A percentile compares a stretch with the other conserved stretches of the same genome.
These are phyloP conservation scores for Arenaria interpres DNA, from an alignment of 2,113 vertebrate genomes.

Conservation along the genomic window DNA sequence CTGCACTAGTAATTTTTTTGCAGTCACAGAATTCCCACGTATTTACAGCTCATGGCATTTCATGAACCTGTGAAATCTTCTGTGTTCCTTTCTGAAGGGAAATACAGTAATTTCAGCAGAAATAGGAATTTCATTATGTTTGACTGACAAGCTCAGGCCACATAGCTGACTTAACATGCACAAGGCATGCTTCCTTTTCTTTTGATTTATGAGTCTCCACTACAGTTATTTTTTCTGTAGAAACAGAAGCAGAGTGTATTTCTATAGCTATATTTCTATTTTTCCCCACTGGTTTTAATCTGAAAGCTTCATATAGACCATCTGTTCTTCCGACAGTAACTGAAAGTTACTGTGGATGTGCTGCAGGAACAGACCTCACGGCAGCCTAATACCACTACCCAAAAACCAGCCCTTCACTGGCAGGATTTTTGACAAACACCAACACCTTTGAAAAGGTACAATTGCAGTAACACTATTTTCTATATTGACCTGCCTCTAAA, in stretches of 20 bases:
- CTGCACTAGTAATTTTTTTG: not conserved
- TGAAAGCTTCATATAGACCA: not conserved
- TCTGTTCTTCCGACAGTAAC: not conserved
- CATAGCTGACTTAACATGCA: not conserved
- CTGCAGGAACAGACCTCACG: accelerated
- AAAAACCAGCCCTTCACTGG: not conserved
- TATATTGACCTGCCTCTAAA: not conserved
- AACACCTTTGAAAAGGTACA: not conserved
- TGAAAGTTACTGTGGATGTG: not conserved
- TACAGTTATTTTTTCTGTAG: not conserved
- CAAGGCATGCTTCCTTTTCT: not conserved
- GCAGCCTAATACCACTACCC: not conserved
- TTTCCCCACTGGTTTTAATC: not conserved
- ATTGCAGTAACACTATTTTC: not conserved
- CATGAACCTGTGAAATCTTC: not conserved
- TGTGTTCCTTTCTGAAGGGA: not conserved
- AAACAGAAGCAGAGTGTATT: not conserved
- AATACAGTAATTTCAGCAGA: conserved; percentile 4
- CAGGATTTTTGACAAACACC: not conserved
- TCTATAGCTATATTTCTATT: not conserved
- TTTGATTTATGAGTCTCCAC: not conserved
- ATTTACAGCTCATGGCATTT: not conserved
- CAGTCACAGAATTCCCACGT: not conserved
- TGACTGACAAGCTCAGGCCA: conserved; percentile 18
- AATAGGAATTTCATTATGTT: not conserved